phyloP scores from a whole-genome alignment of 2,797 vertebrate genomes.

The Scleropages formosus region DNA sequence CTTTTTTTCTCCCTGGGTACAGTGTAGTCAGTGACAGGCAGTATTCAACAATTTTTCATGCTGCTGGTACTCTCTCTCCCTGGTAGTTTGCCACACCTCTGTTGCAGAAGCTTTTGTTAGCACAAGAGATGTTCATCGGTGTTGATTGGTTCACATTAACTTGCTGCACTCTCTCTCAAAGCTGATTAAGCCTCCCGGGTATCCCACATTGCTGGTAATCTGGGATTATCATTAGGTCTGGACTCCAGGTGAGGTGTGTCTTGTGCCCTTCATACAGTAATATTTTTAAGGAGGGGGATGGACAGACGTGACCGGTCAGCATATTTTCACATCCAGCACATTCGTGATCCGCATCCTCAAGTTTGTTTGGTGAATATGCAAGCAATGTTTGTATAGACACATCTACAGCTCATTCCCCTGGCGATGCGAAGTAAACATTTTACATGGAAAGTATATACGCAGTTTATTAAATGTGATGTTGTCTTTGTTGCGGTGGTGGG shows the following conservation, averaged over 20 bases:
- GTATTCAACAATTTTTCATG: no score
- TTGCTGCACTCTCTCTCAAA: slow-evolving; percentile 3
- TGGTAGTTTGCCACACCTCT: no score
- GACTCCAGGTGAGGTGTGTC: slow-evolving; percentile 13
- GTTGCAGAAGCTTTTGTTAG: no score
- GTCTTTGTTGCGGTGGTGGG: no score
- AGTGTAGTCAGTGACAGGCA: no score
- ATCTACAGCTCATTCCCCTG: no score
- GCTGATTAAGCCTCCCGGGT: slow-evolving; percentile 15
- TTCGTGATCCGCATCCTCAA: neutral
- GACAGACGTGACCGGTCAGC: neutral
- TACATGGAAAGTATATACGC: no score
- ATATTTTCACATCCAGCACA: neutral
- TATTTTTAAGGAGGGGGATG: neutral
- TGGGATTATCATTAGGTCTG: slow-evolving; percentile 29
- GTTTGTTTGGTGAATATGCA: neutral
- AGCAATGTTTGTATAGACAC: neutral
- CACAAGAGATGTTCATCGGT: neutral
- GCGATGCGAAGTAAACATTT: no score
- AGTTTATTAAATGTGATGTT: no score
- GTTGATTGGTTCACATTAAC: neutral
- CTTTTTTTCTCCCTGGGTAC: no score
- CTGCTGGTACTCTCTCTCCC: no score
- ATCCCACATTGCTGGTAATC: slow-evolving; percentile 28
- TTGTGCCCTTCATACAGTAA: slow-evolving; percentile 17